A percentile compares a stretch with the other conserved stretches of the same genome.
phyloP scores from a whole-genome alignment of 2,797 vertebrate species.

The Lagorchestes hirsutus region DNA sequence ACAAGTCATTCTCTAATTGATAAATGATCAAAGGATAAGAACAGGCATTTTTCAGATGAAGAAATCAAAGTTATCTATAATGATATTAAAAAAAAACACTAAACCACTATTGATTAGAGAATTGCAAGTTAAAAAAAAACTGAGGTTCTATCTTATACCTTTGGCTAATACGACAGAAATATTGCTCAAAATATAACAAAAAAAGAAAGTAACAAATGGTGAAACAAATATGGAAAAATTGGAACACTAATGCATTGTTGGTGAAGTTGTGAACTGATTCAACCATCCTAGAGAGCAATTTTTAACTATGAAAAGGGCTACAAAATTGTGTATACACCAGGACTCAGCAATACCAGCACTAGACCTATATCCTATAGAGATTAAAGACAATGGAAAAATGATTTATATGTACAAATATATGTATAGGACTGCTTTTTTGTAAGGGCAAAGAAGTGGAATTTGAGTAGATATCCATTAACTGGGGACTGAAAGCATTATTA shows the following conservation, averaged over 20 bases:
- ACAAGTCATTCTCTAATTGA: background rate
- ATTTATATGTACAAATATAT: background rate
- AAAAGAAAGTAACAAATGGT: background rate
- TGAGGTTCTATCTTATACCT: background rate
- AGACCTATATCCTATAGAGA: background rate
- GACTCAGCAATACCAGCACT: background rate
- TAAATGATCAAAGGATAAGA: background rate
- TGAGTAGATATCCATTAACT: background rate
- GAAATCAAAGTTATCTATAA: background rate
- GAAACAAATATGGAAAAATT: background rate
- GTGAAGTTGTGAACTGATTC: background rate
- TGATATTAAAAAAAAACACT: background rate
- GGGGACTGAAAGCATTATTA: background rate
- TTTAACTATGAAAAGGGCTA: background rate
- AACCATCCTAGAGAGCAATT: background rate
- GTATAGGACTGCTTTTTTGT: background rate
- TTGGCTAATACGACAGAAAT: background rate
- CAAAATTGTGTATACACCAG: background rate
- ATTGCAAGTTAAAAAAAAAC: too few relatives aligned
- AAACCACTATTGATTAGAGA: background rate
- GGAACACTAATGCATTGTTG: background rate
- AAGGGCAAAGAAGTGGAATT: background rate
- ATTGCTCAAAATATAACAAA: background rate
- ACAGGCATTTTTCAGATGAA: background rate
- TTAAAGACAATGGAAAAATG: background rate